Base-by-base conservation (phyloP, 2,113 vertebrate species). In the Aspiorhynchus laticeps region DNA sequence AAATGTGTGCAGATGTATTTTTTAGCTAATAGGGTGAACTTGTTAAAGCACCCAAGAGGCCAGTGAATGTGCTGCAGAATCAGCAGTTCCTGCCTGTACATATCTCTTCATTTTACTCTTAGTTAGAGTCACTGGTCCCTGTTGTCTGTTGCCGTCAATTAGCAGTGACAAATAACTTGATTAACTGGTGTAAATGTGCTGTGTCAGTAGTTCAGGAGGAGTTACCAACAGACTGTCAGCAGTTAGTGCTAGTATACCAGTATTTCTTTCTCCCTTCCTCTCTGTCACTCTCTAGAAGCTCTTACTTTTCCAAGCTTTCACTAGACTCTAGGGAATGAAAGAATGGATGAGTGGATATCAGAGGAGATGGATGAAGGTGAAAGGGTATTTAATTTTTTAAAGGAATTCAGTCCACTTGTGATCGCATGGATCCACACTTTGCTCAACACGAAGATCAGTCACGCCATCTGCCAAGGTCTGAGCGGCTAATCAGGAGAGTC, bases 11-110 rank as follows among this genome's bases (percentile, higher is more conserved):
- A 5, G 21, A 61, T 80, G 26, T 83, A 21, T 83, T 31, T 85
- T 43, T 41, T 65, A 71, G 12, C 85, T 87, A 88, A 87, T 82
- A 85, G 87, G 71, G 65, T 85, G 80, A 83, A 46, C 78, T 87
- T 88, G 78, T 91, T 91, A 88, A 90, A 90, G 85, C 48, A 51
- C 61, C 15, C 11, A 19, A 84, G 82, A 88, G 89, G 83, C 85
- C 28, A 79, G 85, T 85, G 88, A 89, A 90, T 88, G 83, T 80
- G 67, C 88, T 87, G 90, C 38, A 75, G 88, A 91, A 91, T 93
- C 86, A 7, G 90, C 88, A 85, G 85, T 92, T 93, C 89, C 91
- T 76, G 43, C n/a, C 33, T 56, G 56, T 63, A 31, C 74, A 79
- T 63, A 7, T 41, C 48, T 53, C 33, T 75, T 31, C 17, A 46